Base-by-base conservation (phyloP, 2,888 invertebrate species). In the Plagodis dolabraria region DNA sequence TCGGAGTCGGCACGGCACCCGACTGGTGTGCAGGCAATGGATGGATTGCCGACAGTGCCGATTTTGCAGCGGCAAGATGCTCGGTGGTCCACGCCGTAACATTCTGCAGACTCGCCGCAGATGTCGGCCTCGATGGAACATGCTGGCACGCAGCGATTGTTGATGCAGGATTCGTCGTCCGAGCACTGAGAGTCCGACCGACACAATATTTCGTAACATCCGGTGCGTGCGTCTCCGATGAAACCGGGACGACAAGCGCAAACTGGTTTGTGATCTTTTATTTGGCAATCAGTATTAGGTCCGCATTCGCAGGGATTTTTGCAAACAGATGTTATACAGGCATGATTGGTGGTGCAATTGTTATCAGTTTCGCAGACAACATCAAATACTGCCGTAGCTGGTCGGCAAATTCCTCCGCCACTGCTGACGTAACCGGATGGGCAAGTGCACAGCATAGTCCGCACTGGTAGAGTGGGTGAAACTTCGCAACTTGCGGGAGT, bases 381-480 rank as follows among this genome's bases (percentile, higher is more conserved):
- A 50, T 94, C 93, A 7, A 90, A 79, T 6, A 95, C 86, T 0
- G 96, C 93, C 44, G 94, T 94, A n/a, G 95, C 95, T 2, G 97
- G 95, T 61, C 95, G 95, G 78, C 97, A 97, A 44, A 96, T 94
- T 36, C 97, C 97, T 50, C 97, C 97, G 56, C 97, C 97, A 67
- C 95, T 96, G 85, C 96, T 97, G 5, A 97, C 95, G 74, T 97
- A 98, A 12, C 98, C 98, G 52, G 96, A 96, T 34, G 98, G 97
- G 75, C 98, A 98, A 5, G 97, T 95, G 80, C 98, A 98, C 42
- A 97, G 94, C 96, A 98, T 97, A 0, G 98, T 97, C 64, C 98
- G 94, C 6, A 98, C 96, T 0, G 98, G 97, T 34, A 96, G 85
- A 5, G 97, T 96, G 0, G 96, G 95, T 33, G 97, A 94, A 0